Conservation (phyloP, 2,113 vertebrate species). For the Helogale parvula region DNA sequence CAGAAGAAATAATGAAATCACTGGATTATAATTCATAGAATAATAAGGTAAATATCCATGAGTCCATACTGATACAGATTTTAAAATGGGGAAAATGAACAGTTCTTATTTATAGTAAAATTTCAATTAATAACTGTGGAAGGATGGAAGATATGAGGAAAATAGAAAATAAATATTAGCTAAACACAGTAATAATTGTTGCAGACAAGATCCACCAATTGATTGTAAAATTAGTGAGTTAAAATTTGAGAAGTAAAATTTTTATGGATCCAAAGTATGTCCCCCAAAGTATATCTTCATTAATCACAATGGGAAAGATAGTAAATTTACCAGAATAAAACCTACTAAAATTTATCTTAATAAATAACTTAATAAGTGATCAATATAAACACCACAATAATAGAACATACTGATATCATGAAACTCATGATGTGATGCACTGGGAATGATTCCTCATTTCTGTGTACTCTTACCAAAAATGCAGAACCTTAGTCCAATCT, state of each 20-base stretch:
- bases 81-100: background rate
- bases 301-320: background rate
- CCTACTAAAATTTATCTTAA: background rate
- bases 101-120: background rate
- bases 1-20: background rate
- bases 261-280: background rate
- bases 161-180: background rate
- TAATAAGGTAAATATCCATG: background rate
- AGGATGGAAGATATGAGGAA: background rate
- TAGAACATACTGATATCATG: background rate
- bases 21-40: background rate
- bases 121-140: background rate
- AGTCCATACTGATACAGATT: background rate
- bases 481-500: too few relatives aligned
- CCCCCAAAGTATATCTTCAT: background rate
- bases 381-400: background rate
- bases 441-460: background rate
- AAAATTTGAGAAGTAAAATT: constrained; percentile 34
- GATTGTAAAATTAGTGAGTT: background rate
- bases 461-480: background rate
- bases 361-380: background rate
- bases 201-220: background rate
- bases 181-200: background rate
- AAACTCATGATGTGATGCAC: background rate
- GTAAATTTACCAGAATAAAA: background rate